These are phyloP conservation scores for Thunnus maccoyii DNA, from an alignment of 2,113 vertebrate genomes.

Conservation along the genomic window DNA sequence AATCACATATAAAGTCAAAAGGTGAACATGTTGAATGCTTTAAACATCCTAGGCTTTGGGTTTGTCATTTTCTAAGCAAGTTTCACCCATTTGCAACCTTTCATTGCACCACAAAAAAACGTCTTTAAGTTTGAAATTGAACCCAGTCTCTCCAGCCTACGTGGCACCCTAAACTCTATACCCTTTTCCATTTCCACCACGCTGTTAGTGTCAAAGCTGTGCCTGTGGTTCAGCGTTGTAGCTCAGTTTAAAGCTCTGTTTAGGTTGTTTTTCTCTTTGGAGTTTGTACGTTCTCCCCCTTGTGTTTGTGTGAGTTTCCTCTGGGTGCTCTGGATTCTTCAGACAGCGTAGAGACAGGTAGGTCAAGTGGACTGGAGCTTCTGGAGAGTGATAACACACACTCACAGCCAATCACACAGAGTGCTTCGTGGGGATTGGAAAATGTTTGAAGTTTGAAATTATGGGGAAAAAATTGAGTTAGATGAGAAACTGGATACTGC, in stretches of 20 bases:
- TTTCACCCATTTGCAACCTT: not conserved
- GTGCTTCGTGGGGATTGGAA: not conserved
- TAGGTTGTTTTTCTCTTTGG: not conserved
- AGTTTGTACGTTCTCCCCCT: not conserved
- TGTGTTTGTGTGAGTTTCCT: not conserved
- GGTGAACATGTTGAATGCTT: not conserved
- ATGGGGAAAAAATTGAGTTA: too few species aligned
- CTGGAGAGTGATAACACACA: not conserved
- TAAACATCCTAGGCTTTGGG: not conserved
- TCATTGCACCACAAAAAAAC: not conserved
- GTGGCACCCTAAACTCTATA: not conserved
- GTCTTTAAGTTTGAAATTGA: not conserved
- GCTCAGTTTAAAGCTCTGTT: constrained; percentile 7
- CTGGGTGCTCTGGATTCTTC: not conserved
- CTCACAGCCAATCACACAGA: not conserved
- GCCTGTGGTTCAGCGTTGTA: not conserved
- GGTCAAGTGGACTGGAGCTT: not conserved
- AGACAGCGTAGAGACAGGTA: not conserved
- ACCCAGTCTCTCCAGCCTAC: not conserved
- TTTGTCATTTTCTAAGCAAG: not conserved
- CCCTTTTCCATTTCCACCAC: not conserved
- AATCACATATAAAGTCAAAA: not conserved
- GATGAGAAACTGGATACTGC: too few species aligned
- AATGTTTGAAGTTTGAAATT: too few species aligned
- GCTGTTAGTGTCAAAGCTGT: not conserved